These are phyloP conservation scores for Molossus molossus DNA, from an alignment of 2,797 vertebrate species.

Conservation along the genomic window DNA sequence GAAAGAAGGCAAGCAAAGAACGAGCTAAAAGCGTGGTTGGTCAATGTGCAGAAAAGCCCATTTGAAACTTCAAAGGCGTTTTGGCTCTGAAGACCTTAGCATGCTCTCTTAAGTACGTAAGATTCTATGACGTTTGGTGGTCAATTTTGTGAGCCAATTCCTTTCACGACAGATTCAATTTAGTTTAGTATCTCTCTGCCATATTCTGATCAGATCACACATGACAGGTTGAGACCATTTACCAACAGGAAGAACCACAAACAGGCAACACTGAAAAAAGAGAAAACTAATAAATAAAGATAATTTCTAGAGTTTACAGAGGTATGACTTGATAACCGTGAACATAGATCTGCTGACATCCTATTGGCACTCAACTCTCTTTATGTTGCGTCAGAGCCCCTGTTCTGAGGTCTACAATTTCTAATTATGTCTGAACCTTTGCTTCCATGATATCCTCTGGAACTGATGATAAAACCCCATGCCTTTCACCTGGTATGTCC, in stretches of 20 bases:
- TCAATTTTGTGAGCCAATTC: constrained; percentile 53
- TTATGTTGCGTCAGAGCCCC: not conserved
- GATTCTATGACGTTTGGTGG: not conserved
- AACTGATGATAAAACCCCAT: not conserved
- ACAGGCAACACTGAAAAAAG: not conserved
- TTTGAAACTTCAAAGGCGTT: not conserved
- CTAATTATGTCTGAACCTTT: not conserved
- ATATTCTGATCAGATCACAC: constrained; percentile 32
- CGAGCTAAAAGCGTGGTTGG: not conserved
- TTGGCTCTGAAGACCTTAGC: not conserved
- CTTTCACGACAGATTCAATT: constrained; percentile 54
- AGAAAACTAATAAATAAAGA: not conserved
- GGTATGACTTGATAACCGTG: not conserved
- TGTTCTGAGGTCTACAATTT: not conserved
- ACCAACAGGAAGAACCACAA: constrained; percentile 17
- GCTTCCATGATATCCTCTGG: not conserved
- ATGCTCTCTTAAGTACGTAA: not conserved
- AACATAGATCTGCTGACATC: not conserved
- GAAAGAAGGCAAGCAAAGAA: constrained; percentile 5
- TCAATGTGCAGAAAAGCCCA: not conserved
- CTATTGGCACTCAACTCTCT: not conserved
- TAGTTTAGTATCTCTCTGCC: constrained; percentile 40
- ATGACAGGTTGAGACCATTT: constrained; percentile 41
- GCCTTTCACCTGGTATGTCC: not conserved
- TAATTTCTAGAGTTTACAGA: constrained; percentile 6